phyloP scores from a whole-genome alignment of 2,113 vertebrate genomes.

The Peromyscus leucopus region DNA sequence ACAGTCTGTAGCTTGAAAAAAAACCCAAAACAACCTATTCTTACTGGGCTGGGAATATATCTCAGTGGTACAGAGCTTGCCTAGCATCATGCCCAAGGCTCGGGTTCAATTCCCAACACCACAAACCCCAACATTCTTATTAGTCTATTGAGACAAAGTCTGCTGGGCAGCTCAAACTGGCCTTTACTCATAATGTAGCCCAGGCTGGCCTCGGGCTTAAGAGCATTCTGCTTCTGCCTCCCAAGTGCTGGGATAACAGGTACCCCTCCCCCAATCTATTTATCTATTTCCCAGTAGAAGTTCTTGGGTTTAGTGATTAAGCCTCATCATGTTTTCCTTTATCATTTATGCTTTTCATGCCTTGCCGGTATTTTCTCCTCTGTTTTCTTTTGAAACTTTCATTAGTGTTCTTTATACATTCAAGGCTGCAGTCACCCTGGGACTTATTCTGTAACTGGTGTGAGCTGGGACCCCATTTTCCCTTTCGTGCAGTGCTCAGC shows the following conservation, averaged over 20 bases:
- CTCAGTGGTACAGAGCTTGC: background rate
- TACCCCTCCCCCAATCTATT: background rate
- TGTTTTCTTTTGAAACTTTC: background rate
- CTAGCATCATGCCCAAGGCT: background rate
- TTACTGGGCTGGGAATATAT: background rate
- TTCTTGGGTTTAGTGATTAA: constrained; percentile 32
- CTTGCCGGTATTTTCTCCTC: background rate
- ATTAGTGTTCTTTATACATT: background rate
- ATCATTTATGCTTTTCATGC: background rate
- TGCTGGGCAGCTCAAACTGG: background rate
- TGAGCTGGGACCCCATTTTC: background rate
- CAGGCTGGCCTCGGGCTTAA: background rate
- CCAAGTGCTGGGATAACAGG: background rate
- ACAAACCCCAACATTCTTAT: background rate
- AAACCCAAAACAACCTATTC: fast-evolving
- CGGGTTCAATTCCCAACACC: background rate
- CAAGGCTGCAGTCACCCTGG: background rate
- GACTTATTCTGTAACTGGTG: background rate
- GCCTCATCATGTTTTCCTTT: background rate
- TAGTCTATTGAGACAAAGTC: background rate
- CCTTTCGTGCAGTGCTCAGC: background rate
- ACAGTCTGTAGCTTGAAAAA: background rate
- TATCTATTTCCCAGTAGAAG: background rate
- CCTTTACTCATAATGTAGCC: background rate
- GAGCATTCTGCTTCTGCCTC: background rate